Percentiles rank a stretch among this genome's conserved stretches.
Conservation (phyloP, 2,797 vertebrate species). For the Mormyrops attenuatus region DNA sequence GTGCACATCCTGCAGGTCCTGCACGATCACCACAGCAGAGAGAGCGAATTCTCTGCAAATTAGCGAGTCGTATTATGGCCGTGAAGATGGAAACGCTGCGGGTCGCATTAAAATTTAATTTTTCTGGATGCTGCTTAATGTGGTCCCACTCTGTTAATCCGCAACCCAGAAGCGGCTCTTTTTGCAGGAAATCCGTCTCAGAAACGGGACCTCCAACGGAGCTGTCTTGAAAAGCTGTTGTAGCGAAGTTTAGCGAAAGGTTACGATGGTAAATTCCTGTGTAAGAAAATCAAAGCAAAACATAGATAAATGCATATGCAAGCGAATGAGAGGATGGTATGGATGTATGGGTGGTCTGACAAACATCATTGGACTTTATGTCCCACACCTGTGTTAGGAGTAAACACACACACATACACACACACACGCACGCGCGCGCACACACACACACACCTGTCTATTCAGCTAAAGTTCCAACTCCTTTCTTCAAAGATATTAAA, state of each 20-base stretch:
- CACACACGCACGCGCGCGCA: no score
- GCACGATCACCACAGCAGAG: neutral
- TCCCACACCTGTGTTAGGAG: neutral
- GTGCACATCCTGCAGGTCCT: neutral
- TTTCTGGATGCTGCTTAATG: conserved; percentile 12
- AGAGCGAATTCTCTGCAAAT: neutral
- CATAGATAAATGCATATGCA: neutral
- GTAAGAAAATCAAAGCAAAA: neutral
- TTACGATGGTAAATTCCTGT: no score
- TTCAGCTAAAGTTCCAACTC: neutral
- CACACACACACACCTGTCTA: neutral
- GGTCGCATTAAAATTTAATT: conserved; percentile 36
- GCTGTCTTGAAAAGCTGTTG: neutral
- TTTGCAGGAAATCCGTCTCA: neutral
- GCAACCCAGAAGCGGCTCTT: neutral
- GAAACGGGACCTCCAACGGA: neutral
- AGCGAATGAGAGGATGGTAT: neutral
- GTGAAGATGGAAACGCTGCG: conserved; percentile 15
- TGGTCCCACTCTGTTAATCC: conserved; percentile 28
- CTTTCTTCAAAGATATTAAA: neutral
- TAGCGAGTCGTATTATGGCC: neutral
- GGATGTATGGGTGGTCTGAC: neutral
- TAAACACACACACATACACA: neutral
- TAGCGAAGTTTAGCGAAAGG: neutral
- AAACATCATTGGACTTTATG: neutral